Evolutionary conservation across 1,140 invertebrate genomes (phyloP).

Genomic region (Monochamus saltuarius): DNA sequence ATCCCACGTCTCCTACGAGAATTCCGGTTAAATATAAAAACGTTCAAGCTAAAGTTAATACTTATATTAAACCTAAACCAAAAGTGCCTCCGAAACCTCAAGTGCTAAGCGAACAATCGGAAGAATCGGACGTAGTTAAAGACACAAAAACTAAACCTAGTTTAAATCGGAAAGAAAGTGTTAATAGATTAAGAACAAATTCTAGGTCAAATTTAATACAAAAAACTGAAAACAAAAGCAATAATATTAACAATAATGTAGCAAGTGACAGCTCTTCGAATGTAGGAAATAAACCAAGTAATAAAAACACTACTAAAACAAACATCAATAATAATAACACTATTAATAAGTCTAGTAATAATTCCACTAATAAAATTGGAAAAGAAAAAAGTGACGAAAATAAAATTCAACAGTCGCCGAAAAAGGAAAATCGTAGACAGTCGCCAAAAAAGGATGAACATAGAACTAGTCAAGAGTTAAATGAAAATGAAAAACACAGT

Average conservation of each 20-base stretch:
- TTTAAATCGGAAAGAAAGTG: conserved; percentile 33
- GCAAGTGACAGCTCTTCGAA: conserved; percentile 30
- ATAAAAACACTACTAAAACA: conserved; percentile 11
- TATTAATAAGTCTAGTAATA: conserved; percentile 18
- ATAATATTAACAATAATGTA: conserved; percentile 33
- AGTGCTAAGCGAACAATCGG: conserved; percentile 35
- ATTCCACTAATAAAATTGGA: not conserved
- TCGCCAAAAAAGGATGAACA: conserved; percentile 1
- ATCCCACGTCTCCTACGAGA: conserved; percentile 34
- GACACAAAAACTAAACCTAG: conserved; percentile 14
- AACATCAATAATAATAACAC: conserved; percentile 15
- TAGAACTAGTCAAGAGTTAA: conserved; percentile 9
- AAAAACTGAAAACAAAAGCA: conserved; percentile 31
- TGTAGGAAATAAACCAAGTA: conserved; percentile 10
- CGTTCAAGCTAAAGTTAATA: conserved; percentile 49
- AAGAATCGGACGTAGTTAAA: conserved; percentile 29
- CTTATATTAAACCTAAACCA: conserved; percentile 41
- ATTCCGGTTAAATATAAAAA: conserved; percentile 44
- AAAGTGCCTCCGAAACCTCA: conserved; percentile 44
- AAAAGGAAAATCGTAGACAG: conserved; percentile 3
- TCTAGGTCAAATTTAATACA: conserved; percentile 32
- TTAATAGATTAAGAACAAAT: conserved; percentile 28
- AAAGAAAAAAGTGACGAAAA: not conserved
- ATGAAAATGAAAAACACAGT: conserved; percentile 8
- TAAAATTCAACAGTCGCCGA: conserved; percentile 5